These are phyloP conservation scores for Triplophysa yarkandensis DNA, from an alignment of 2,797 vertebrate species.

Conservation along the genomic window DNA sequence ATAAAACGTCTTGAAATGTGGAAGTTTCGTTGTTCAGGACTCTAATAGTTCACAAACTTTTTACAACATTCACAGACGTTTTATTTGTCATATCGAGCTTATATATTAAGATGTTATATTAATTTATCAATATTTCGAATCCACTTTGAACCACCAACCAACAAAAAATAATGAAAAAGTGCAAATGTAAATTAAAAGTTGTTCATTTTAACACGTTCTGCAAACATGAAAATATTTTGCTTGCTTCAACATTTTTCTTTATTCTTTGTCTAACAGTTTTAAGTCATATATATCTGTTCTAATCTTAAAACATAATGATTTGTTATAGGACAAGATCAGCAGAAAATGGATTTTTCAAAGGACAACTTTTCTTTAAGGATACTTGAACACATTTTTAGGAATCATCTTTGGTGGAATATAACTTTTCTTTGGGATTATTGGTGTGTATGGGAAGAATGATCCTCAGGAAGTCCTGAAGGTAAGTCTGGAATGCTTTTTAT, in stretches of 20 bases:
- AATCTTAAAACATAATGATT: neutral
- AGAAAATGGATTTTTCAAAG: neutral
- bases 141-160: too few relatives aligned
- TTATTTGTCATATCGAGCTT: neutral
- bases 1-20: too few relatives aligned
- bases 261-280: neutral
- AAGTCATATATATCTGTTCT: neutral
- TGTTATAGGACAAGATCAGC: neutral
- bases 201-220: too few relatives aligned
- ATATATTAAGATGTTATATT: neutral
- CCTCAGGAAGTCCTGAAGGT: constrained; percentile 5
- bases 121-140: neutral
- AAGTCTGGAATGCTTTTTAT: constrained; percentile 7
- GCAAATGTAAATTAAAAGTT: neutral
- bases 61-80: neutral
- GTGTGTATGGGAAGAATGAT: neutral
- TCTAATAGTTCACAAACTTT: neutral
- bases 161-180: neutral
- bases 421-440: constrained; percentile 28
- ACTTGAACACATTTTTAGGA: constrained; percentile 9
- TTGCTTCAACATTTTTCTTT: neutral
- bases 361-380: constrained; percentile 25
- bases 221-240: too few relatives aligned
- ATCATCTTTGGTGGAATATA: constrained; percentile 17
- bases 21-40: neutral